Conservation (phyloP, 2,113 vertebrate genomes). For the Ameiurus melas region DNA sequence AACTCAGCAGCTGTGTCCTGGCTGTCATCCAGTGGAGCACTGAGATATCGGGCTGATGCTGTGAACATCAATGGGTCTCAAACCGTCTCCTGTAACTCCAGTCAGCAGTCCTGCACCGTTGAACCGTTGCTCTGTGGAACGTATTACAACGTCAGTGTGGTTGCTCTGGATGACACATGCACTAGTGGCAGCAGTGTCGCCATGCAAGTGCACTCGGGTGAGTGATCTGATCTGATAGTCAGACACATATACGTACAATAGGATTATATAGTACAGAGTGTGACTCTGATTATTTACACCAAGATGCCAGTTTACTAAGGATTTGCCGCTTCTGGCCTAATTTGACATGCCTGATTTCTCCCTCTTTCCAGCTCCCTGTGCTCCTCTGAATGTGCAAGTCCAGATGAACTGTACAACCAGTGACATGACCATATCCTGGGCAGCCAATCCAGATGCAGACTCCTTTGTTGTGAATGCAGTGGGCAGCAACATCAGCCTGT, state of each 20-base stretch:
- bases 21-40: slow-evolving; percentile 63
- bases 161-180: slow-evolving; percentile 60
- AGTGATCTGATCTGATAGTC: background rate
- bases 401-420: slow-evolving; percentile 53
- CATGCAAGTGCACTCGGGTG: slow-evolving; percentile 65
- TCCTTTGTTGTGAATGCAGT: slow-evolving; percentile 62
- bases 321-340: background rate
- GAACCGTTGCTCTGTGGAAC: slow-evolving; percentile 64
- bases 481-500: slow-evolving; percentile 42
- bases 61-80: slow-evolving; percentile 53
- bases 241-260: background rate
- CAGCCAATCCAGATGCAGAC: slow-evolving; percentile 59
- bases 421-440: slow-evolving; percentile 65
- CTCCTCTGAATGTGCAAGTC: slow-evolving; percentile 61
- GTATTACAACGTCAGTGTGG: slow-evolving; percentile 67
- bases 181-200: slow-evolving; percentile 51
- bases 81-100: slow-evolving; percentile 59
- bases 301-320: background rate
- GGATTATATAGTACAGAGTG: background rate
- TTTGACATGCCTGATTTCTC: background rate
- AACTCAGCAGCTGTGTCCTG: slow-evolving; percentile 68
- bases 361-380: slow-evolving; percentile 63
- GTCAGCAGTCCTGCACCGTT: slow-evolving; percentile 62
- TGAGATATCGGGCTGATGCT: slow-evolving; percentile 60
- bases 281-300: background rate